Percentiles rank a stretch among this genome's conserved stretches.
phyloP scores from a whole-genome alignment of 2,113 vertebrate species.

The Callospermophilus lateralis region DNA sequence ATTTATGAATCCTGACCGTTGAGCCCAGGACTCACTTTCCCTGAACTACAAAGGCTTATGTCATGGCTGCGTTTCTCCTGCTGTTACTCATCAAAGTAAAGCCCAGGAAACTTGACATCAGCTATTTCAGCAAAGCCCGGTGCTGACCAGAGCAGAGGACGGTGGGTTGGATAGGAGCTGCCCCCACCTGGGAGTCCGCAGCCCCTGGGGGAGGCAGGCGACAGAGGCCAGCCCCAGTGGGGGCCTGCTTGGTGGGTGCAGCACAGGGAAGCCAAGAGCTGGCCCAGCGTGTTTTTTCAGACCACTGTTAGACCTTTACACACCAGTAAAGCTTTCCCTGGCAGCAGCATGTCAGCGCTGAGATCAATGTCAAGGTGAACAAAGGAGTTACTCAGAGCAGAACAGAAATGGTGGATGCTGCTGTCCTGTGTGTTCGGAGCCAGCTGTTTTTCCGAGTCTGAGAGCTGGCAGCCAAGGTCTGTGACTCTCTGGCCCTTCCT shows the following conservation, averaged over 20 bases:
- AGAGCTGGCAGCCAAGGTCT: no score
- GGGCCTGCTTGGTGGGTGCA: neutral
- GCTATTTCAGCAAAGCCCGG: neutral
- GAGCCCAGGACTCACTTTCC: neutral
- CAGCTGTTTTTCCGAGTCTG: neutral
- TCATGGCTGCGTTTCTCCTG: neutral
- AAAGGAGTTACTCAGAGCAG: neutral
- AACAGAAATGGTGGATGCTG: neutral
- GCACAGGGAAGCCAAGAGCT: neutral
- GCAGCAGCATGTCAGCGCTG: neutral
- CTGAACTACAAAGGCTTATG: neutral
- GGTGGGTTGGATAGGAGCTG: neutral
- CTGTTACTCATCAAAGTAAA: neutral
- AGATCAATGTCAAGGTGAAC: neutral
- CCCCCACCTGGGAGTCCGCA: fast-evolving
- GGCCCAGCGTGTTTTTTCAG: neutral
- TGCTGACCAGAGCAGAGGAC: neutral
- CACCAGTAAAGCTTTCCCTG: neutral
- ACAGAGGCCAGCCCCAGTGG: neutral
- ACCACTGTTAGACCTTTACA: neutral
- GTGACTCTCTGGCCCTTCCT: neutral
- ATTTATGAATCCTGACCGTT: neutral
- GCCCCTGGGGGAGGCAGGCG: neutral
- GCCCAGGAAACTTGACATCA: neutral
- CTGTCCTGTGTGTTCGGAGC: neutral